A percentile compares a stretch with the other conserved stretches of the same genome.
phyloP scores from a whole-genome alignment of 2,797 vertebrate genomes.

The Allobates femoralis region DNA sequence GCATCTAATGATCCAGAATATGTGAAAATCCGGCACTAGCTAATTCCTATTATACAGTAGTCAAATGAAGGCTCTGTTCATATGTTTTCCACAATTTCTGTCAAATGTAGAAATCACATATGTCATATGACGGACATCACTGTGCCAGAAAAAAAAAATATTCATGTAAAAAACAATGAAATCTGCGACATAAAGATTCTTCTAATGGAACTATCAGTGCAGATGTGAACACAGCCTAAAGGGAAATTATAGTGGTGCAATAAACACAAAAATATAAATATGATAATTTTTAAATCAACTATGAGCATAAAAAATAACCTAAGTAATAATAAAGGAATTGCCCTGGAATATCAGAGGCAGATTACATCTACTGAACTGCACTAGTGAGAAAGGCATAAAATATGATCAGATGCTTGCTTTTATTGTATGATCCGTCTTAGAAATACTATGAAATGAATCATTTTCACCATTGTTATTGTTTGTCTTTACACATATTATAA shows the following conservation, averaged over 20 bases:
- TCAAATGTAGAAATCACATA: too few species aligned
- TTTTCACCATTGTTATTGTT: background rate
- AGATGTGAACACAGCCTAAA: background rate
- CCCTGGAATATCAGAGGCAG: background rate
- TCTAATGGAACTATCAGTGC: too few species aligned
- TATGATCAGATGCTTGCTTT: background rate
- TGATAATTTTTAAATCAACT: background rate
- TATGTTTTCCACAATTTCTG: too few species aligned
- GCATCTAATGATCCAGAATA: too few species aligned
- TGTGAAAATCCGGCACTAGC: background rate
- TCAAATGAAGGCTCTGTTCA: too few species aligned
- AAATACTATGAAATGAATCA: background rate
- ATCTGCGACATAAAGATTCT: too few species aligned
- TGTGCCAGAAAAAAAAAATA: too few species aligned
- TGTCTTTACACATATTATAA: background rate
- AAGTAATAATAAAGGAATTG: background rate
- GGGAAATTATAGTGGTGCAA: background rate
- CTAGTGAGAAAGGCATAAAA: background rate
- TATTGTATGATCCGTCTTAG: background rate
- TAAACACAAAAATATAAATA: background rate
- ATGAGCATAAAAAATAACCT: background rate
- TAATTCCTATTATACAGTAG: background rate
- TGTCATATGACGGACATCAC: too few species aligned
- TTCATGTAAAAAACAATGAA: too few species aligned
- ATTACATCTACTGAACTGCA: background rate